A percentile compares a stretch with the other conserved stretches of the same genome.
phyloP scores from a whole-genome alignment of 1,140 invertebrate genomes.

The Drosophila kohkoa region DNA sequence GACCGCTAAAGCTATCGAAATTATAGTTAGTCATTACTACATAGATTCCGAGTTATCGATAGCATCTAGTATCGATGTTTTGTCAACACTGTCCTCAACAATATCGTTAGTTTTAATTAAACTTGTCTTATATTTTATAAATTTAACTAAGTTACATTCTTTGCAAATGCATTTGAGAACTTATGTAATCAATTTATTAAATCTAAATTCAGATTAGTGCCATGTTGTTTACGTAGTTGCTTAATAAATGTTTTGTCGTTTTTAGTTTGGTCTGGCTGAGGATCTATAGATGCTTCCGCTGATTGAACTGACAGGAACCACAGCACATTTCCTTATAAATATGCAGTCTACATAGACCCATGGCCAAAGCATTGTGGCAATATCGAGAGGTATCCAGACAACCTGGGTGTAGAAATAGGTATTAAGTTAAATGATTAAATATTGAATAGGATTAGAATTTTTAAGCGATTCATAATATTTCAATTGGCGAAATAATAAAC shows the following conservation, averaged over 20 bases:
- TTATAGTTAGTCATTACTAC: too few relatives aligned
- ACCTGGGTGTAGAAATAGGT: neutral
- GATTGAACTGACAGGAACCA: conserved; percentile 88
- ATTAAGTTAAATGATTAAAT: neutral
- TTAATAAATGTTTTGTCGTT: conserved; percentile 46
- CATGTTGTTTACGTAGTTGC: conserved; percentile 55
- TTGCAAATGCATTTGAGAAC: neutral
- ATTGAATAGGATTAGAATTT: too few relatives aligned
- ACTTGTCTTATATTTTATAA: conserved; percentile 31
- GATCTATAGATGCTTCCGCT: conserved; percentile 55
- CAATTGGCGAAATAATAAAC: too few relatives aligned
- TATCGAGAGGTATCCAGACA: conserved; percentile 92
- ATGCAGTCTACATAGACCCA: conserved; percentile 93
- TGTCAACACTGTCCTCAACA: conserved; percentile 9
- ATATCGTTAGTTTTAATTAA: conserved; percentile 37
- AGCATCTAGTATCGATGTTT: too few relatives aligned
- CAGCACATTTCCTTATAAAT: conserved; percentile 94
- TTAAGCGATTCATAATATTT: too few relatives aligned
- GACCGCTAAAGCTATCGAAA: too few relatives aligned
- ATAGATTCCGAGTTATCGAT: too few relatives aligned
- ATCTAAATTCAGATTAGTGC: too few relatives aligned
- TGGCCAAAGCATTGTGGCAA: conserved; percentile 91
- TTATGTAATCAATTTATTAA: too few relatives aligned
- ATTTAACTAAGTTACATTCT: conserved; percentile 31
- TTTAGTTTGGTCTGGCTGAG: neutral